Percentiles rank a stretch among this genome's conserved stretches.
phyloP scores from a whole-genome alignment of 2,888 invertebrate species.

The Ophion obscuratus region DNA sequence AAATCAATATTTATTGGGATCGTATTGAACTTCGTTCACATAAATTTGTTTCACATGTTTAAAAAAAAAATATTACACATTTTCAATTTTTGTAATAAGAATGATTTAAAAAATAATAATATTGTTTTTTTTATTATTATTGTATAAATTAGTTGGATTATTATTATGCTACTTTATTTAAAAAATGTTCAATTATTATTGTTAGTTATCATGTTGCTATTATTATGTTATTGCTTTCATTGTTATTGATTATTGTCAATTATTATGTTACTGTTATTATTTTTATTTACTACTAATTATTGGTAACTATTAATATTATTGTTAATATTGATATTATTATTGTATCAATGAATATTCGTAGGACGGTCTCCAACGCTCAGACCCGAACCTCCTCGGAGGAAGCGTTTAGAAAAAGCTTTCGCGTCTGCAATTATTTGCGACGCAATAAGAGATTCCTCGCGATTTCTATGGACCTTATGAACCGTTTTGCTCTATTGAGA shows the following conservation, averaged over 20 bases:
- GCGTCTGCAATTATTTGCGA: conserved; percentile 16
- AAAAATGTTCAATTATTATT: too few species aligned
- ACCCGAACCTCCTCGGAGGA: neutral
- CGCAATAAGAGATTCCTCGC: conserved; percentile 10
- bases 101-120: too few species aligned
- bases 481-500: neutral
- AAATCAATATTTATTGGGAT: neutral
- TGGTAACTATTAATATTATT: neutral
- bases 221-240: too few species aligned
- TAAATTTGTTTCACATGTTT: neutral
- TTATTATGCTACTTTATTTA: too few species aligned
- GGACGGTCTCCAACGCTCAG: neutral
- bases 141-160: too few species aligned
- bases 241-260: too few species aligned
- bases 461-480: neutral
- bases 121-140: too few species aligned
- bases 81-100: too few species aligned
- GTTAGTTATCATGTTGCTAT: too few species aligned
- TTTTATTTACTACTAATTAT: too few species aligned
- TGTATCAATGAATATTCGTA: neutral
- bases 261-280: too few species aligned
- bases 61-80: neutral
- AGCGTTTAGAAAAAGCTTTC: conserved; percentile 2
- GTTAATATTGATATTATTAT: neutral
- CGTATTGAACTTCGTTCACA: neutral